A percentile compares a stretch with the other conserved stretches of the same genome.
phyloP scores from a whole-genome alignment of 2,113 vertebrate genomes.

The Pluvianellus socialis region DNA sequence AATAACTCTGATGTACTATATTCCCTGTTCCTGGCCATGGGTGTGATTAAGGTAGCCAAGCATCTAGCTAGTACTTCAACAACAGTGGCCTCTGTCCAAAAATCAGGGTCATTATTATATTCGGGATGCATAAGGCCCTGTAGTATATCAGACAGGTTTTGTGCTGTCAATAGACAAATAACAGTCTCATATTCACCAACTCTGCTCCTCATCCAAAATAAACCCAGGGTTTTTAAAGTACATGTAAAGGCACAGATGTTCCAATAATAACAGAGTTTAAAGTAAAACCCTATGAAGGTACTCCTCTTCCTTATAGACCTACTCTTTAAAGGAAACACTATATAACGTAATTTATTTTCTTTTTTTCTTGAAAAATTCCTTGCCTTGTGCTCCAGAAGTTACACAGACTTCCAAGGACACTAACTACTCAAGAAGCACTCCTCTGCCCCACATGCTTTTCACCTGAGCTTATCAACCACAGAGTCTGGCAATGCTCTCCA shows the following conservation, averaged over 20 bases:
- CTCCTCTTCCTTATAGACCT: not conserved
- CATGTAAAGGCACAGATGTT: not conserved
- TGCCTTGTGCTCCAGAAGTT: not conserved
- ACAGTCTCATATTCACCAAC: not conserved
- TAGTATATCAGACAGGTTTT: not conserved
- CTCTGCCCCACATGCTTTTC: not conserved
- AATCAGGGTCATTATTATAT: not conserved
- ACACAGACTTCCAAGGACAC: not conserved
- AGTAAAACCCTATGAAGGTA: not conserved
- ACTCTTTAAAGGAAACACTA: not conserved
- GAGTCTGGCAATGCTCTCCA: not conserved
- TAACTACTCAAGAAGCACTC: not conserved
- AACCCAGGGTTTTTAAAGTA: not conserved
- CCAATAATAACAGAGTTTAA: not conserved
- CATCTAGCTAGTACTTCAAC: not conserved
- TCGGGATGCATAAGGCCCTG: not conserved
- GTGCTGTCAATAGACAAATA: not conserved
- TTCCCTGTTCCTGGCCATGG: not conserved
- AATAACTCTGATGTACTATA: not conserved
- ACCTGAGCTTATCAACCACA: not conserved
- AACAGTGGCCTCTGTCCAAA: not conserved
- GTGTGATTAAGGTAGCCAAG: not conserved
- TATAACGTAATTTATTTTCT: not conserved
- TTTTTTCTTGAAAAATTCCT: not conserved
- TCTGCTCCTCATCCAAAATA: not conserved